Evolutionary conservation across 2,797 vertebrate species (phyloP).

Genomic region (Notoglanidium macrostoma): DNA sequence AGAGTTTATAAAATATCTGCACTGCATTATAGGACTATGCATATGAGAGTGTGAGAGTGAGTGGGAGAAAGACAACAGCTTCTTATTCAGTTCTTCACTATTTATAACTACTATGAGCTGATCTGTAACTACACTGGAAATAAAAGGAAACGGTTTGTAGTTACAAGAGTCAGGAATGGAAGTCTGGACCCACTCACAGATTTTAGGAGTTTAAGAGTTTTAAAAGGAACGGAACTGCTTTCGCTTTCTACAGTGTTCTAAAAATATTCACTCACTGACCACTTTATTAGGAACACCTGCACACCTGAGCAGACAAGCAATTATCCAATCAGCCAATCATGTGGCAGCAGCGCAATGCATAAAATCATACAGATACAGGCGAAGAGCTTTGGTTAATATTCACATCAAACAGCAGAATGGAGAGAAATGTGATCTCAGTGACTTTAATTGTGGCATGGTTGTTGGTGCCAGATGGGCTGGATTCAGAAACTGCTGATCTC

Average conservation of each 20-base stretch:
- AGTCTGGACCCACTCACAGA: not conserved
- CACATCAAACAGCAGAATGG: not conserved
- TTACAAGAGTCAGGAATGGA: not conserved
- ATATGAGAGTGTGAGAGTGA: not conserved
- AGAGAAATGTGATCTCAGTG: not conserved
- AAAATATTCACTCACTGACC: not conserved
- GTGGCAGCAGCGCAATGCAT: not conserved
- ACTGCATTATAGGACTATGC: not conserved
- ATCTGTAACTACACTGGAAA: not conserved
- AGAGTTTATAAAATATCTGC: not conserved
- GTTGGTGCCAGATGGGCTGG: not conserved
- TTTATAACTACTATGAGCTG: not conserved
- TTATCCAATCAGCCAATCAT: not conserved
- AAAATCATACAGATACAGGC: not conserved
- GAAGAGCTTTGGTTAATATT: not conserved
- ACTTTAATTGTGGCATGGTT: not conserved
- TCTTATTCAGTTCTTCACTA: conserved; percentile 6
- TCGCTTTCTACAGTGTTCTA: not conserved
- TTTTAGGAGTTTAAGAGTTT: not conserved
- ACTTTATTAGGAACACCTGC: not conserved
- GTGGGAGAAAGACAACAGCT: not conserved
- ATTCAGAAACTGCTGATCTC: not conserved
- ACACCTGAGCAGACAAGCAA: not conserved
- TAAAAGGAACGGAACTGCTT: not conserved
- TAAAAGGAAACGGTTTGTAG: not conserved